These are phyloP conservation scores for Silvanus unidentatus DNA, from an alignment of 2,888 invertebrate genomes.

Conservation along the genomic window DNA sequence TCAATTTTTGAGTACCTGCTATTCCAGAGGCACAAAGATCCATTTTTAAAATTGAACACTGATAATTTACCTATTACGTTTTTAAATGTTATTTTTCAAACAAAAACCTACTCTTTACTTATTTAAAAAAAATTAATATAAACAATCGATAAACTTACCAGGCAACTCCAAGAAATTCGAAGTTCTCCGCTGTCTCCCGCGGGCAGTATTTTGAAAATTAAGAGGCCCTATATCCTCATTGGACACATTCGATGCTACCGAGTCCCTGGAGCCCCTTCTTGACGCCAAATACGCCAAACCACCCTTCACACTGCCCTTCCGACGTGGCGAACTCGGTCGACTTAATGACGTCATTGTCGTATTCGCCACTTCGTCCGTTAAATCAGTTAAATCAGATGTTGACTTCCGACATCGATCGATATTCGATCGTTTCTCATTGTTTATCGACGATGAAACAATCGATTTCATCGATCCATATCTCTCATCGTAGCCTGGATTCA, in stretches of 20 bases:
- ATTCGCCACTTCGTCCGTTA: slow-evolving; percentile 50
- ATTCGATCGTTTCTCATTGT: slow-evolving; percentile 25
- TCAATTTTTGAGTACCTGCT: too few relatives aligned
- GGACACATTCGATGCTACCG: slow-evolving; percentile 59
- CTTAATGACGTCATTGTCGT: slow-evolving; percentile 58
- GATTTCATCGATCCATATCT: slow-evolving; percentile 38
- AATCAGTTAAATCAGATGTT: slow-evolving; percentile 69
- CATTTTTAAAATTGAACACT: too few relatives aligned
- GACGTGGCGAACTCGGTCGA: slow-evolving; percentile 59
- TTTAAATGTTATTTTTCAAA: too few relatives aligned
- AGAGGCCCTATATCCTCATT: slow-evolving; percentile 78
- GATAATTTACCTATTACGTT: too few relatives aligned
- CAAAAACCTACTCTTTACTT: too few relatives aligned
- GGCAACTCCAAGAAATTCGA: slow-evolving; percentile 84
- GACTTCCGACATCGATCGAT: slow-evolving; percentile 60
- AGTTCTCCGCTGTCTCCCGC: slow-evolving; percentile 72
- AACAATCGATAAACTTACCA: slow-evolving; percentile 55
- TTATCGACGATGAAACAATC: slow-evolving; percentile 46
- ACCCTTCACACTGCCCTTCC: slow-evolving; percentile 64
- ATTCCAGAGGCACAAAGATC: too few relatives aligned
- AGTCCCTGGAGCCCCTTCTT: slow-evolving; percentile 72
- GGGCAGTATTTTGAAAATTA: slow-evolving; percentile 71
- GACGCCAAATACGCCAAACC: slow-evolving; percentile 78
- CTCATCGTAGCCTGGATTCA: slow-evolving; percentile 58
- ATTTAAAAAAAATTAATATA: too few relatives aligned